Evolutionary conservation across 2,797 vertebrate species (phyloP).

Genomic region (Sphaeramia orbicularis): DNA sequence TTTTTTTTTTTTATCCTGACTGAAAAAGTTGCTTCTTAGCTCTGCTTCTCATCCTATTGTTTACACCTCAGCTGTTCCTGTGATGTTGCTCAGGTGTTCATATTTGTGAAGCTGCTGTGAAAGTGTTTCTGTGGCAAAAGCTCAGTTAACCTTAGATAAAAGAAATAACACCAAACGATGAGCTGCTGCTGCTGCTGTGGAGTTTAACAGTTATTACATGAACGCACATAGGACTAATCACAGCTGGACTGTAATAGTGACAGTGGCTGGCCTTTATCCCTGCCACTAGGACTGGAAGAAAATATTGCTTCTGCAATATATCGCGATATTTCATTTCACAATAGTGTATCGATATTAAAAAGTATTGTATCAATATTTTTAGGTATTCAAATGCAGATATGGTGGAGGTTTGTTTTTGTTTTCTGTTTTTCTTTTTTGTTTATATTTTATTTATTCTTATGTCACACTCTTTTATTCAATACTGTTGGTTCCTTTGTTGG

Average conservation of each 20-base stretch:
- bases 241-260: constrained; percentile 61
- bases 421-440: too few relatives aligned
- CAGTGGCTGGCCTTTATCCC: constrained; percentile 52
- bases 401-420: too few relatives aligned
- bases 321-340: too few relatives aligned
- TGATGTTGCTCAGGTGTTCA: constrained; percentile 36
- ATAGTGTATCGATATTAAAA: too few relatives aligned
- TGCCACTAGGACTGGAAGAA: too few relatives aligned
- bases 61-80: constrained; percentile 41
- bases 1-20: background rate
- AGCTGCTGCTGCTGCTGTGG: constrained; percentile 21
- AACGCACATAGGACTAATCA: constrained; percentile 50
- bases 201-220: constrained; percentile 25
- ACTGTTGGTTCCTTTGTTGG: too few relatives aligned
- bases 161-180: constrained; percentile 2
- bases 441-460: too few relatives aligned
- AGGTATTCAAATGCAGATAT: too few relatives aligned
- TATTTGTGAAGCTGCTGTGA: constrained; percentile 1
- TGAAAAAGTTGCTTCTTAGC: background rate
- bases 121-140: constrained; percentile 17
- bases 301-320: too few relatives aligned
- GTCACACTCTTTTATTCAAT: too few relatives aligned
- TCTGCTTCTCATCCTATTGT: constrained; percentile 5
- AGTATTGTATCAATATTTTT: too few relatives aligned
- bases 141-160: background rate